Evolutionary conservation across 2,797 vertebrate species (phyloP).

Genomic region (Pygocentrus nattereri): DNA sequence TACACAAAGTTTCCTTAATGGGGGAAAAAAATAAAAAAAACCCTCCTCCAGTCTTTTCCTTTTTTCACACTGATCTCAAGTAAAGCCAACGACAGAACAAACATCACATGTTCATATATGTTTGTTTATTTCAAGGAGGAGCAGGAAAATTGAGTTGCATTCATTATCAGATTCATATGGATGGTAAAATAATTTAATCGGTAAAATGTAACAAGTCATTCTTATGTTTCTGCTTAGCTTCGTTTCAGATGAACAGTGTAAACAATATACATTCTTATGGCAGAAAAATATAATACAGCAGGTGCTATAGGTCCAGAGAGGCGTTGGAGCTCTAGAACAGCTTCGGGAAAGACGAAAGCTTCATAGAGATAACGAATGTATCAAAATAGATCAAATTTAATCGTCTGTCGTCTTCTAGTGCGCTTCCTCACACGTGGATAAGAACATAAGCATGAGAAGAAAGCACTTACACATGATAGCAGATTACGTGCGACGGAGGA

Average conservation of each 20-base stretch:
- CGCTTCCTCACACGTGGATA: constrained; percentile 8
- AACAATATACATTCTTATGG: constrained; percentile 43
- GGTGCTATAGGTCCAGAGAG: constrained; percentile 26
- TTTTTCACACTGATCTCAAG: neutral
- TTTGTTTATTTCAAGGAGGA: constrained; percentile 52
- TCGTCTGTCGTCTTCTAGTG: neutral
- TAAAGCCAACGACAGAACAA: neutral
- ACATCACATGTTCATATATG: constrained; percentile 10
- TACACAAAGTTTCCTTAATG: neutral
- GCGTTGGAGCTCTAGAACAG: neutral
- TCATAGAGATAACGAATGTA: neutral
- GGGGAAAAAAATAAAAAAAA: neutral
- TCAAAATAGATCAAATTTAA: constrained; percentile 21
- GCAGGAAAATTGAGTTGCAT: constrained; percentile 31
- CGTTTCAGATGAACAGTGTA: constrained; percentile 38
- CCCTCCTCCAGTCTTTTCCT: neutral
- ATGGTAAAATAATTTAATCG: constrained; percentile 61
- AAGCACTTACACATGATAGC: constrained; percentile 19
- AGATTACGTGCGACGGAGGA: neutral
- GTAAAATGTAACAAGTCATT: constrained; percentile 41
- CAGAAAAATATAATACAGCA: constrained; percentile 45
- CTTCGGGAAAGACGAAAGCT: neutral
- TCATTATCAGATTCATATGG: constrained; percentile 27
- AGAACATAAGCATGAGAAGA: constrained; percentile 14
- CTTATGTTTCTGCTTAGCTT: constrained; percentile 19